These are phyloP conservation scores for Burhinus bistriatus DNA, from an alignment of 2,113 vertebrate genomes.

Conservation along the genomic window DNA sequence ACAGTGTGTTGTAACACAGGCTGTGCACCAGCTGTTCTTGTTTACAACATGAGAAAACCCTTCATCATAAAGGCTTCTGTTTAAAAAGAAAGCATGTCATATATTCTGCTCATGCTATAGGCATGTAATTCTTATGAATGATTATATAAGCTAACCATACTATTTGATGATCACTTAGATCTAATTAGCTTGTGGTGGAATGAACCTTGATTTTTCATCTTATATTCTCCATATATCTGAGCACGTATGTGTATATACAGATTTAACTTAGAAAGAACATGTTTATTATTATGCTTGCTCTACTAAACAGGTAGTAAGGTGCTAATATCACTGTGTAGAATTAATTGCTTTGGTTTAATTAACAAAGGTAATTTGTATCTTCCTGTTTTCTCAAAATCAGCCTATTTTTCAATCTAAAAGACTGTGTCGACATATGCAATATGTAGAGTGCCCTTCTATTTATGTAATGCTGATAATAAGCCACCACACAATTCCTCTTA, in stretches of 20 bases:
- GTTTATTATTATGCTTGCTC: background rate
- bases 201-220: background rate
- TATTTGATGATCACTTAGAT: background rate
- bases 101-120: background rate
- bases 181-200: background rate
- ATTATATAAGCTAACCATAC: background rate
- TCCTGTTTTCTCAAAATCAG: slow-evolving; percentile 21
- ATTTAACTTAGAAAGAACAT: background rate
- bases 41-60: slow-evolving; percentile 40
- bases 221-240: background rate
- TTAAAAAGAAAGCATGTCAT: background rate
- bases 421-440: background rate
- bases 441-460: slow-evolving; percentile 43
- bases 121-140: background rate
- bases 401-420: slow-evolving; percentile 15
- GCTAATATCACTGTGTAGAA: background rate
- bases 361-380: background rate
- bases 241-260: background rate
- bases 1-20: slow-evolving; percentile 20
- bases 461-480: slow-evolving; percentile 44
- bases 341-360: slow-evolving; percentile 36
- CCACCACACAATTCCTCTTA: slow-evolving; percentile 51
- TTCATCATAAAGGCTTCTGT: background rate
- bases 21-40: slow-evolving; percentile 60
- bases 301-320: background rate